These are phyloP conservation scores for Arctocebus calabarensis DNA, from an alignment of 2,797 vertebrate species.

Conservation along the genomic window DNA sequence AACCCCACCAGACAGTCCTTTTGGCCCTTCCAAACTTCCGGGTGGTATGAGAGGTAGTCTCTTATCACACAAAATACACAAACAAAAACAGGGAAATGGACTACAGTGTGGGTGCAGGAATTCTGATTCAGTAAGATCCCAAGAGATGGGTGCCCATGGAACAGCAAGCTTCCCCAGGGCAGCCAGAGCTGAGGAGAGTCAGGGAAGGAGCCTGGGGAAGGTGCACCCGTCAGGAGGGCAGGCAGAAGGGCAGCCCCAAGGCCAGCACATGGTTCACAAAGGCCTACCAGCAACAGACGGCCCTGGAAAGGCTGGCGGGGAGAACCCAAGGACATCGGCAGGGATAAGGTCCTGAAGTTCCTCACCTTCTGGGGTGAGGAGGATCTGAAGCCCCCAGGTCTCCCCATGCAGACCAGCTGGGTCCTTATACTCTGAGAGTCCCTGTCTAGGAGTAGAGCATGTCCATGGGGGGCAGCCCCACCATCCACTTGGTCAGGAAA, in stretches of 20 bases:
- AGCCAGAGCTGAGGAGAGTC: background rate
- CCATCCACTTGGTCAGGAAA: background rate
- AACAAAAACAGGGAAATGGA: background rate
- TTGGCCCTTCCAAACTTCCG: background rate
- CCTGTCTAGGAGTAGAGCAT: background rate
- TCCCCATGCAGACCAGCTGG: background rate
- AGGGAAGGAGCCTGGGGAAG: background rate
- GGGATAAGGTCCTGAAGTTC: background rate
- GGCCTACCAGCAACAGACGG: background rate
- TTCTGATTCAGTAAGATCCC: background rate
- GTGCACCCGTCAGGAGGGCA: background rate
- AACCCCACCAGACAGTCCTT: background rate
- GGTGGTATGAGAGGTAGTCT: background rate
- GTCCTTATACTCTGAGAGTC: background rate
- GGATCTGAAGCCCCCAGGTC: background rate
- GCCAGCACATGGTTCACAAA: background rate
- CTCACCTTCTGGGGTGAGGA: background rate
- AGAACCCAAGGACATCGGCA: background rate
- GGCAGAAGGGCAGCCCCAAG: background rate
- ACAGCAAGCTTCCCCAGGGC: background rate
- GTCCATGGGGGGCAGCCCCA: background rate
- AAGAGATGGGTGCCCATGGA: background rate
- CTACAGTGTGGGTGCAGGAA: background rate
- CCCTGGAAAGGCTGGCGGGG: background rate
- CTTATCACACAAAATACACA: background rate